phyloP scores from a whole-genome alignment of 1,140 invertebrate species.

The Polypedilum vanderplanki region DNA sequence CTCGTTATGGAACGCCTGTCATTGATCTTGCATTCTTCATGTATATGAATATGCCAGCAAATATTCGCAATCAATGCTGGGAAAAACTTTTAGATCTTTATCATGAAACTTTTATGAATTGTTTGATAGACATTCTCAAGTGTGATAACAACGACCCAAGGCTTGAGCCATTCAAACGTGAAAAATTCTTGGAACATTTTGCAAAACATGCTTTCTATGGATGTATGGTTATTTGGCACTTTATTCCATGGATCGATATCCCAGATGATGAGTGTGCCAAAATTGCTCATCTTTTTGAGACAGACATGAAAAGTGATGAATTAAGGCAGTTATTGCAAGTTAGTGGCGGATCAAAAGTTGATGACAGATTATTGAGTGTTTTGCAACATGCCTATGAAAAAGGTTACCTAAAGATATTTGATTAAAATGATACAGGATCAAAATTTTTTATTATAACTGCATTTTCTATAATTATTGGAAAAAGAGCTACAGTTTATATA shows the following conservation, averaged over 20 bases:
- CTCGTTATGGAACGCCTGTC: constrained; percentile 38
- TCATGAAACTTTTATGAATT: constrained; percentile 31
- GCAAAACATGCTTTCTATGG: constrained; percentile 40
- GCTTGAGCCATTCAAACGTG: constrained; percentile 32
- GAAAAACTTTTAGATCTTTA: constrained; percentile 31
- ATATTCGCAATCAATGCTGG: constrained; percentile 32
- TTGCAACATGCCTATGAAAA: constrained; percentile 37
- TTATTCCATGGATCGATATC: constrained; percentile 39
- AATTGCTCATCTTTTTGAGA: constrained; percentile 38
- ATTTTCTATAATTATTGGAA: too few relatives aligned
- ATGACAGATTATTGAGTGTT: constrained; percentile 35
- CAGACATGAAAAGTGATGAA: constrained; percentile 36
- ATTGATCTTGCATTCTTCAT: constrained; percentile 41
- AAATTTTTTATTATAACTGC: too few relatives aligned
- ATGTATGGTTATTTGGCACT: constrained; percentile 39
- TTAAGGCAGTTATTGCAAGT: constrained; percentile 36
- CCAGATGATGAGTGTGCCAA: constrained; percentile 35
- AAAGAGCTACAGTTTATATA: too few relatives aligned
- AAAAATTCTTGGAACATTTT: constrained; percentile 38
- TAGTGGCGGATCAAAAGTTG: constrained; percentile 38
- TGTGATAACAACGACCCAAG: not conserved
- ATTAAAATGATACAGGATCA: too few relatives aligned
- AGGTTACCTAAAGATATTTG: constrained; percentile 34
- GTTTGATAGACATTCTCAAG: constrained; percentile 24
- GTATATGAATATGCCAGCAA: constrained; percentile 38